phyloP scores from a whole-genome alignment of 2,797 vertebrate species.

The Darevskia nairensis region DNA sequence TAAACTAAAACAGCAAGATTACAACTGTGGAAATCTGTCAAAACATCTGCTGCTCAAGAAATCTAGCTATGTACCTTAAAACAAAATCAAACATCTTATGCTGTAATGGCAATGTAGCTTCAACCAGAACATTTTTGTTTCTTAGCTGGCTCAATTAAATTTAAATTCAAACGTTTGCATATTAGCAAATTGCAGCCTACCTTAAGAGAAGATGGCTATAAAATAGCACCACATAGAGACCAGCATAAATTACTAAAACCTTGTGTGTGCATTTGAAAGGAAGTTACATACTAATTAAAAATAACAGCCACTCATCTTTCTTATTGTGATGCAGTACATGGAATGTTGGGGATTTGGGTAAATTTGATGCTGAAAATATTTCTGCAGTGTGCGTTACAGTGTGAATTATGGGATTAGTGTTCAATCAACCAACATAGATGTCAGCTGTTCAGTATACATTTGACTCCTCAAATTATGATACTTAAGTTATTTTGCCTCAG shows the following conservation, averaged over 20 bases:
- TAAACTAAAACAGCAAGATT: not conserved
- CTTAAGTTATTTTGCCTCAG: not conserved
- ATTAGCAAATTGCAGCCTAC: not conserved
- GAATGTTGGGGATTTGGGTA: not conserved
- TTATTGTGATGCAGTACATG: not conserved
- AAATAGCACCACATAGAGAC: not conserved
- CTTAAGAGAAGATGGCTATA: not conserved
- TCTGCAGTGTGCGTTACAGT: not conserved
- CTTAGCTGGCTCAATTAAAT: fast-evolving
- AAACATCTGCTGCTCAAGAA: slow-evolving; percentile 49
- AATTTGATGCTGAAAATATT: not conserved
- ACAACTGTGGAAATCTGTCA: slow-evolving; percentile 17
- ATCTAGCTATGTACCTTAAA: slow-evolving; percentile 58
- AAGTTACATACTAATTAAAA: not conserved
- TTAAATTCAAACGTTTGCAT: not conserved
- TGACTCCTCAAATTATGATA: not conserved
- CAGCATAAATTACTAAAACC: not conserved
- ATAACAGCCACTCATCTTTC: not conserved
- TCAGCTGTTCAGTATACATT: not conserved
- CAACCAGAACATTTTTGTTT: not conserved
- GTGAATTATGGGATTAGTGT: not conserved
- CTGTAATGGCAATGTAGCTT: fast-evolving
- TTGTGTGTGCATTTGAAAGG: not conserved
- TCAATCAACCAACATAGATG: not conserved
- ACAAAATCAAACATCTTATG: not conserved